These are phyloP conservation scores for Phyllostomus discolor DNA, from an alignment of 2,113 vertebrate genomes.

Conservation along the genomic window DNA sequence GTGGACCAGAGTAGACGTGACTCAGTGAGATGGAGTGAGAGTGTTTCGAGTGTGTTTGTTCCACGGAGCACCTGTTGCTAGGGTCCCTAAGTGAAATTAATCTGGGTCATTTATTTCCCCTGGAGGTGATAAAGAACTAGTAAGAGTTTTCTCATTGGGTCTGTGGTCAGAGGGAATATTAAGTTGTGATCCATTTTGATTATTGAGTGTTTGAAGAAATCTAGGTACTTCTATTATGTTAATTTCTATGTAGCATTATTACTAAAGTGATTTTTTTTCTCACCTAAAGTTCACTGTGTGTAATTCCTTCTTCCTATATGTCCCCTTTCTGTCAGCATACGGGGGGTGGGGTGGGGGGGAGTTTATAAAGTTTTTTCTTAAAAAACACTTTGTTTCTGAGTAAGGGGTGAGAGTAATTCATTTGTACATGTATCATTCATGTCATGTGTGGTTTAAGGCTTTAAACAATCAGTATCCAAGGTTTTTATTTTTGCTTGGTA, in stretches of 20 bases:
- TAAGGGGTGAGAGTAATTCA: not conserved
- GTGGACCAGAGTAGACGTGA: not conserved
- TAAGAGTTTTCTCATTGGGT: constrained; percentile 26
- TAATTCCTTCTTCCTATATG: not conserved
- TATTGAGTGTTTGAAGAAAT: constrained; percentile 51
- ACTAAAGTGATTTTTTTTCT: not conserved
- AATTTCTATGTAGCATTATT: not conserved
- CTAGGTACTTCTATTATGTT: constrained; percentile 30
- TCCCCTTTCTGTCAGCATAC: not conserved
- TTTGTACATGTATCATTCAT: not conserved
- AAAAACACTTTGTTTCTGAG: not conserved
- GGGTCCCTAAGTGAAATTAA: constrained; percentile 17
- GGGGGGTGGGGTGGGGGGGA: not conserved
- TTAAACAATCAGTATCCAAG: not conserved
- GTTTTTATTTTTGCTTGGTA: not conserved
- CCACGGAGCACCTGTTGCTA: not conserved
- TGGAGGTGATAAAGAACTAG: constrained; percentile 22
- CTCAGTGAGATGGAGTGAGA: not conserved
- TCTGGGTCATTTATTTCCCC: constrained; percentile 51
- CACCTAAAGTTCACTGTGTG: not conserved
- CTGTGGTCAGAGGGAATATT: not conserved
- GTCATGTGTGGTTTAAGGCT: not conserved
- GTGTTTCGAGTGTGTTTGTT: not conserved
- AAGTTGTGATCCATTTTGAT: constrained; percentile 56
- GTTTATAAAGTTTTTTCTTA: not conserved